Evolutionary conservation across 2,113 vertebrate genomes (phyloP).

Genomic region (Petroica traversi): DNA sequence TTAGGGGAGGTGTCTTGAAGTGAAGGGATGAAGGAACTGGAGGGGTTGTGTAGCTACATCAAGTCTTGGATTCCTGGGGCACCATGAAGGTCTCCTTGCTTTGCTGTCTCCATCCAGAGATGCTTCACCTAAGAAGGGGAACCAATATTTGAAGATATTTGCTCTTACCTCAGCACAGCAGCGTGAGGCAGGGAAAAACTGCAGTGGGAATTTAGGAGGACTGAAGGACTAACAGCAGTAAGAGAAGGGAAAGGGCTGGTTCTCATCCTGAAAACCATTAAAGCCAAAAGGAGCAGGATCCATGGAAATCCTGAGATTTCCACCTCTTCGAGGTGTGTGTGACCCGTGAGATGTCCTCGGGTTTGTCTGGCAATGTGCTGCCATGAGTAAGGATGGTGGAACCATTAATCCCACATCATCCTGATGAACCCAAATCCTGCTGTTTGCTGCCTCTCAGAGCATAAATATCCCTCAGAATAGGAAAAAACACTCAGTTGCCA

Average conservation of each 20-base stretch:
- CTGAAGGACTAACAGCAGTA: neutral
- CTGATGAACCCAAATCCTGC: neutral
- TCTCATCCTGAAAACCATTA: neutral
- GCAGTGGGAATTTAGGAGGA: neutral
- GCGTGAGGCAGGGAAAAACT: neutral
- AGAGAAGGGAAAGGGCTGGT: neutral
- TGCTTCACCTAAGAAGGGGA: neutral
- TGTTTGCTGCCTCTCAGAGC: neutral
- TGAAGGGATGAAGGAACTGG: neutral
- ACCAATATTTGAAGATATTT: neutral
- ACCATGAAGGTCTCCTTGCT: rapidly evolving
- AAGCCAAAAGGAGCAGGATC: neutral
- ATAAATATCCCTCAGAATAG: neutral
- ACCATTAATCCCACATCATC: too few relatives aligned
- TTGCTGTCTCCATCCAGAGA: neutral
- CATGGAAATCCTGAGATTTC: rapidly evolving
- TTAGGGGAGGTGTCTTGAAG: neutral
- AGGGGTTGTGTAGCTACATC: neutral
- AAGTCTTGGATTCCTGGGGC: neutral
- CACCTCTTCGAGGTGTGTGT: neutral
- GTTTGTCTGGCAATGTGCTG: neutral
- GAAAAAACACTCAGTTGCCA: neutral
- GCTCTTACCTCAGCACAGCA: neutral
- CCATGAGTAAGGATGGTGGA: neutral
- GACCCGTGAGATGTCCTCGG: neutral